Percentiles rank a stretch among this genome's conserved stretches.
Evolutionary conservation across 2,888 invertebrate species (phyloP).

Genomic region (Argyresthia goedartella): DNA sequence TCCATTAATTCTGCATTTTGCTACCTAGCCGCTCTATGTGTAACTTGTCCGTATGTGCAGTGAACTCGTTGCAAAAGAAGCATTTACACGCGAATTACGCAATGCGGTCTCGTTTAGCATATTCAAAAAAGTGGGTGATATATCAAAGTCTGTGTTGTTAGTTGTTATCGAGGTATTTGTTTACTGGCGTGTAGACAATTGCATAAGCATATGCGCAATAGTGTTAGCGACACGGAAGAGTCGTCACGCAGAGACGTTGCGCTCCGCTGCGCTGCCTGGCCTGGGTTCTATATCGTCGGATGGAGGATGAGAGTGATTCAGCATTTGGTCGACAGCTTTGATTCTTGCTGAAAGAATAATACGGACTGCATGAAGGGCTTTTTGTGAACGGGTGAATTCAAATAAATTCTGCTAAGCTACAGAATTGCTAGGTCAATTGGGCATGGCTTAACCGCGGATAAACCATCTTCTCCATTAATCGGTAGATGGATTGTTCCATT

Average conservation of each 20-base stretch:
- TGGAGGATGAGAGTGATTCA: conserved; percentile 53
- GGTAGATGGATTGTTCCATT: too few species aligned
- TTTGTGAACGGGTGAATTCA: neutral
- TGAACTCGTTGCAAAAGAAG: too few species aligned
- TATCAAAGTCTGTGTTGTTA: too few species aligned
- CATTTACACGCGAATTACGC: neutral
- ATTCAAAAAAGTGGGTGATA: too few species aligned
- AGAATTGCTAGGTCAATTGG: too few species aligned
- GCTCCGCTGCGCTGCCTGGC: conserved; percentile 35
- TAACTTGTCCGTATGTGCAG: too few species aligned
- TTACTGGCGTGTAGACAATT: conserved; percentile 1
- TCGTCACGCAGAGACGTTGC: conserved; percentile 13
- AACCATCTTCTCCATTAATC: too few species aligned
- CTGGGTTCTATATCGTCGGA: conserved; percentile 44
- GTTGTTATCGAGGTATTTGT: neutral
- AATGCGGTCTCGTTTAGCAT: neutral
- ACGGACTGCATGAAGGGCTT: neutral
- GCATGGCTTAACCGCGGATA: too few species aligned
- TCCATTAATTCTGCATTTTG: too few species aligned
- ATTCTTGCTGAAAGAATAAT: neutral
- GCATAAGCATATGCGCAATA: conserved; percentile 4
- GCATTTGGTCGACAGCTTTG: conserved; percentile 9
- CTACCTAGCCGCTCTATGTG: too few species aligned
- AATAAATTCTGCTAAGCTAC: too few species aligned
- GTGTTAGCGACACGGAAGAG: conserved; percentile 2